Percentiles rank a stretch among this genome's conserved stretches.
Conservation (phyloP, 53 echinoderm and acorn worm genomes). For the Crossaster papposus region DNA sequence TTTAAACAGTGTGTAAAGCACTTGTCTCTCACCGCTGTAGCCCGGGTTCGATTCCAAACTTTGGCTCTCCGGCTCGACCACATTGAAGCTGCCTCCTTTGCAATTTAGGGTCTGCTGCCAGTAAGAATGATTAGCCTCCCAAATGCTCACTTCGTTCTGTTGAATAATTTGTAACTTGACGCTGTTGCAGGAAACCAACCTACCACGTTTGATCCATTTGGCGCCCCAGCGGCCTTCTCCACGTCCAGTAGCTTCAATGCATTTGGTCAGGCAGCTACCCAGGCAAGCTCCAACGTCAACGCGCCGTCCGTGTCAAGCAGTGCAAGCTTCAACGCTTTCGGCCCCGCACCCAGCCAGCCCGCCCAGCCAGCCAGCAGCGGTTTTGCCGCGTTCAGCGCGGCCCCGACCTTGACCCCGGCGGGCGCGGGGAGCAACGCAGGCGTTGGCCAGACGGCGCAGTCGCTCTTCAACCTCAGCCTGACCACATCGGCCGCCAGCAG, state of each 20-base stretch:
- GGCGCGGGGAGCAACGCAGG: constrained; percentile 6
- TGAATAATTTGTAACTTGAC: background rate
- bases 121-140: no score
- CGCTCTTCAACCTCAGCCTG: constrained; percentile 59
- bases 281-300: constrained; percentile 1
- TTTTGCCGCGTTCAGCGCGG: constrained; percentile 50
- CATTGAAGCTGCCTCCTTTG: no score
- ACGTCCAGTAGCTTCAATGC: constrained; percentile 10
- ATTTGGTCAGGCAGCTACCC: constrained; percentile 22
- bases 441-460: constrained; percentile 52
- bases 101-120: background rate
- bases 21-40: no score
- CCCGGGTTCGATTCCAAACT: no score
- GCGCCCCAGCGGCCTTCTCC: background rate
- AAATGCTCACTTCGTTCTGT: background rate
- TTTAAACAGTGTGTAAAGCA: no score
- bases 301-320: constrained; percentile 18
- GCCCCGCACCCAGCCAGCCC: constrained; percentile 56
- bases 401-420: constrained; percentile 43
- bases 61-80: no score
- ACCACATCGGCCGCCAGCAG: constrained; percentile 32
- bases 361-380: constrained; percentile 52
- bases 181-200: constrained; percentile 27
- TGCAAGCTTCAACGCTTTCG: constrained; percentile 61
- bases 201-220: constrained; percentile 37